Base-by-base conservation (phyloP, 2,888 invertebrate species). In the Nineta flava region DNA sequence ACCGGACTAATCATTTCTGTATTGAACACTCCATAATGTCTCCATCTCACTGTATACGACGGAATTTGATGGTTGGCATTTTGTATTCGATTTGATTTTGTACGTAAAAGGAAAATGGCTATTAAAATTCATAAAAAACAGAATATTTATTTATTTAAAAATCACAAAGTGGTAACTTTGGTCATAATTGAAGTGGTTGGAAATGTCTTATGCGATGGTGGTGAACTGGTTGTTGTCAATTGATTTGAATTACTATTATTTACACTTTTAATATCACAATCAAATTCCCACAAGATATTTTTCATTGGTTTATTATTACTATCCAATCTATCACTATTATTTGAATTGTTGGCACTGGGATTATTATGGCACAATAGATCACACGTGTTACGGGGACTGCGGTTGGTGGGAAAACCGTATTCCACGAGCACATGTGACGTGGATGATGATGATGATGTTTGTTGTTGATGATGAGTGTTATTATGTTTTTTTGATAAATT, bases 321-420 rank as follows among this genome's bases (percentile, higher is more conserved):
- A 15, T 32, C 26, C 32, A 16, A 15, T n/a, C 13, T 42, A 13
- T 34, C 31, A 10, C 26, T 17, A 12, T 17, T 34, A 26, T 19
- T 34, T 13, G 34, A 10, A 12, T 12, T 15, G 1, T 16, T 26
- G 32, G 34, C 26, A 32, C 34, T 34, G 26, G 15, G 32, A 15
- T 15, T 21, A 31, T 43, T 16, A 16, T 43, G 43, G 12, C 43
- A 19, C 43, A 38, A 38, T 16, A 87, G 81, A 42, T 90, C 79
- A 48, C 87, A 74, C 2, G 47, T 53, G 53, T 47, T 42, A 19
- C 46, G 38, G 15, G 49, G 35, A 45, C 50, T 51, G 9, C 47
- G 40, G 32, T 50, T 53, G 51, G 38, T 21, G 35, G n/a, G 41
- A 48, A 13, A 48, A 42, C 44, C 43, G 44, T 12, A 50, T 52